phyloP scores from a whole-genome alignment of 2,888 invertebrate species.

The Leistus spinibarbis region DNA sequence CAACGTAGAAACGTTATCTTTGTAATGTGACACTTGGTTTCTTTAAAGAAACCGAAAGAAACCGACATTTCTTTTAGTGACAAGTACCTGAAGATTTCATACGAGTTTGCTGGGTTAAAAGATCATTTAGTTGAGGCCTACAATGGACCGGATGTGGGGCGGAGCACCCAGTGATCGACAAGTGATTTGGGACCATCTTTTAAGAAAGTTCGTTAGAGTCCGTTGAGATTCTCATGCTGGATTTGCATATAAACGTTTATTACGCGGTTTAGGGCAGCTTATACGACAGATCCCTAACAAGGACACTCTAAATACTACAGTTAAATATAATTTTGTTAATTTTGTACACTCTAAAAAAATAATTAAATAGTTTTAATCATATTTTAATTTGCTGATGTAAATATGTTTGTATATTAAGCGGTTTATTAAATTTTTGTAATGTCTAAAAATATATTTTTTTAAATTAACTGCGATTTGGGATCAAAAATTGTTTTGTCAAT shows the following conservation, averaged over 20 bases:
- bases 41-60: neutral
- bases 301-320: neutral
- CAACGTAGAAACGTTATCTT: neutral
- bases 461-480: neutral
- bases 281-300: neutral
- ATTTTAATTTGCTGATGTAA: neutral
- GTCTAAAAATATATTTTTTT: neutral
- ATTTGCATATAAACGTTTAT: no score
- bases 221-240: neutral
- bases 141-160: neutral
- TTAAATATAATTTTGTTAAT: no score
- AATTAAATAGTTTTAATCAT: no score
- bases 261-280: no score
- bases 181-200: neutral
- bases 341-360: no score
- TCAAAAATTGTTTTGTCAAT: neutral
- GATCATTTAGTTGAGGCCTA: neutral
- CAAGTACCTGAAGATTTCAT: neutral
- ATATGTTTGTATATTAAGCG: no score
- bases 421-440: no score
- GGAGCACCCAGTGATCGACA: neutral
- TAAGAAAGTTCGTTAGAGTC: neutral
- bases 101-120: neutral
- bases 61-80: no score
- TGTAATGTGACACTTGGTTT: neutral